Percentiles rank a stretch among this genome's conserved stretches.
Conservation (phyloP, 2,888 invertebrate species). For the Geophilus truncorum region DNA sequence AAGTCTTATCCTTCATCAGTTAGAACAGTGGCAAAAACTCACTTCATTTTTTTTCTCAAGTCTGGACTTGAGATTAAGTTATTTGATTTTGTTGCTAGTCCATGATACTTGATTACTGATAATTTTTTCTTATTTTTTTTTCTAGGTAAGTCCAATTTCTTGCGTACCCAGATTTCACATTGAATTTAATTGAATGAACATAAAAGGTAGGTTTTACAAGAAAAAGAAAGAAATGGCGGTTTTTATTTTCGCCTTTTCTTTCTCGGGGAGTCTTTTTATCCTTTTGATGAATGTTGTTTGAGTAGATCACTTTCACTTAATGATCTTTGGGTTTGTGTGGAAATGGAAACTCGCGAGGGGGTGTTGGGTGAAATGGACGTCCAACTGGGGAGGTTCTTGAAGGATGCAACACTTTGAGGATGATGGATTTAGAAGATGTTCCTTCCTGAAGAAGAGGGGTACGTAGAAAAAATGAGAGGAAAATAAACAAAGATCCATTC, state of each 20-base stretch:
- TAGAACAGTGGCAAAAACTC: conserved; percentile 16
- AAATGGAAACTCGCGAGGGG: conserved; percentile 20
- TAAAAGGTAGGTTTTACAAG: neutral
- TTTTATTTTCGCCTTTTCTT: neutral
- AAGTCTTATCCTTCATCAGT: conserved; percentile 2
- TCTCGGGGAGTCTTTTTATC: neutral
- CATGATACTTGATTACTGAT: conserved; percentile 18
- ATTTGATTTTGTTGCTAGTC: neutral
- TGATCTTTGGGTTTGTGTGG: conserved; percentile 21
- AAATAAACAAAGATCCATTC: conserved; percentile 17
- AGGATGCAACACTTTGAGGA: conserved; percentile 20
- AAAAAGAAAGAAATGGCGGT: neutral
- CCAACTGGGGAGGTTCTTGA: conserved; percentile 17
- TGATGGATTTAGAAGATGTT: conserved; percentile 20
- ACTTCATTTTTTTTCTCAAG: conserved; percentile 8
- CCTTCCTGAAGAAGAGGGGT: conserved; percentile 1
- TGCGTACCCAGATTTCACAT: neutral
- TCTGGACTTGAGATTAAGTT: conserved; percentile 14
- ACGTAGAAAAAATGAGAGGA: neutral
- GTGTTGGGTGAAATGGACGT: neutral
- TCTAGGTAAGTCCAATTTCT: neutral
- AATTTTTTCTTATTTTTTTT: neutral
- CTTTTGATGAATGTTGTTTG: conserved; percentile 20
- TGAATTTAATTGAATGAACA: neutral
- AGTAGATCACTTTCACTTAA: conserved; percentile 23